Base-by-base conservation (phyloP, 2,797 vertebrate genomes). In the Lycodopsis pacificus region DNA sequence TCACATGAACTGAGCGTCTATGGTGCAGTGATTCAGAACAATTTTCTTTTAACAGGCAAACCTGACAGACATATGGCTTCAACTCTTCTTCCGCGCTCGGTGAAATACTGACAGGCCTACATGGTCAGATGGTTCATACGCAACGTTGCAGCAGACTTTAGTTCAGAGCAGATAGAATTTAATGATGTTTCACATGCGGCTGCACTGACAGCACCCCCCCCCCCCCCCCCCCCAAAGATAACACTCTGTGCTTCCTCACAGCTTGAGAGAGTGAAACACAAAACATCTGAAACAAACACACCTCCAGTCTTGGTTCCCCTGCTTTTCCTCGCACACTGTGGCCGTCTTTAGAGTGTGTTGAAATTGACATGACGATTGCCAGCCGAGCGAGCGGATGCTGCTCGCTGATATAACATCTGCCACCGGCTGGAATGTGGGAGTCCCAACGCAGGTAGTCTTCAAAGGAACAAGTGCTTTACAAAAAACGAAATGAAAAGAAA, bases 381-480 rank as follows among this genome's bases (percentile, higher is more conserved):
- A 71, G 77, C 71, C 70, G 69, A 80, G 73, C 0, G 42, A 79
- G 32, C 2, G 25, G 67, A 77, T 71, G 71, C 36, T 66, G 44
- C 70, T 51, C 30, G 19, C 32, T n/a, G 44, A 78, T 76, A 66
- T 15, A 76, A 77, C 77, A 79, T 88, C 54, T 77, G 67, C n/a
- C 66, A 71, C 59, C n/a, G 59, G 72, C 44, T 51, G 57, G 19
- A 82, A 57, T 5, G n/a, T 42, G 32, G 30, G 59, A 65, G 71
- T 62, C 71, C 40, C 14, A 46, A 25, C 10, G 9, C 67, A 81
- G 72, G 70, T 77, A 57, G 65, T 76, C 70, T 73, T 80, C 30
- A 81, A 85, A 11, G 27, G 10, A 44, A 56, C 27, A 57, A 76
- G 84, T 67, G 49, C 63, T 40, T 11, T 3, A 25, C 25, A 25